Base-by-base conservation (phyloP, 2,797 vertebrate genomes). In the Allobates femoralis region DNA sequence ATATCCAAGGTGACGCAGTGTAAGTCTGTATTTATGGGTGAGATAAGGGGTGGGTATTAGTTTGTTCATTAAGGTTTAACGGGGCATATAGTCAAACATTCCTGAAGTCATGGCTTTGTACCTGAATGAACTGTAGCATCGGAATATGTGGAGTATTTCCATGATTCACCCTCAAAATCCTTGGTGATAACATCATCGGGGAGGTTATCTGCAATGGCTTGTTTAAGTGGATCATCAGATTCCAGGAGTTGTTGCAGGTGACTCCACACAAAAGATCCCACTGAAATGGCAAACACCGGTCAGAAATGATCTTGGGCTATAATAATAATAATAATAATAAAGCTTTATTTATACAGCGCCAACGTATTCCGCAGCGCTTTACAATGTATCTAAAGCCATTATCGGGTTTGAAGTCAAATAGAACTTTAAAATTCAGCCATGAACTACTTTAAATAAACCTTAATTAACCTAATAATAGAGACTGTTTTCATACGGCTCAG, bases 211-310 rank as follows among this genome's bases (percentile, higher is more conserved):
- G 92, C 90, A 26, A 98, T 91, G 30, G 91, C 58, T 86, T 91
- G 92, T 89, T 98, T 97, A 85, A 95, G 55, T 0, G 97, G 97
- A 89, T 98, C 96, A 12, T 95, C 94, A 0, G 95, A 97, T 90
- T 95, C 95, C 88, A 96, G 90, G 51, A 98, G 88, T 86, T 95
- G 95, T 71, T 95, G 94, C 46, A 97, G 93, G 83, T 97, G 96
- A 90, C 95, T 97, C 96, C 96, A 96, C 60, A 98, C 96, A 88
- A 95, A 98, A 23, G 97, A 95, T n/a, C 96, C 96, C 92, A 97
- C 97, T 98, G 69, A 7, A 89, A 89, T 62, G 79, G 73, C n/a
- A 0, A 26, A 26, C 62, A 30, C 14, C n/a, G 64, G 55, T 74
- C 62, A 81, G 15, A 50, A 37, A 37, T 50, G 71, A 6, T n/a